Base-by-base conservation (phyloP, 2,797 vertebrate genomes). In the Dallia pectoralis region DNA sequence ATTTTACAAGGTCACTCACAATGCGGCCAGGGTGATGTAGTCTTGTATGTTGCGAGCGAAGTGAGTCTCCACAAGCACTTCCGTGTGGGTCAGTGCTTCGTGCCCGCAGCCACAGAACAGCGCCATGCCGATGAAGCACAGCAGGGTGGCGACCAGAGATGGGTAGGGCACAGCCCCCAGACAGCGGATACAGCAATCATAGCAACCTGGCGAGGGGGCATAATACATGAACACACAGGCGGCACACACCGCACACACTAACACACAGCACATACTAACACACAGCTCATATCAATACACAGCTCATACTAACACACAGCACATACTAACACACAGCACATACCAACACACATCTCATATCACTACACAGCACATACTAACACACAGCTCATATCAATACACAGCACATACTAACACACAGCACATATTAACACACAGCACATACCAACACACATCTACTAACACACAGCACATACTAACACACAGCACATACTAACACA, bases 41-140 rank as follows among this genome's bases (percentile, higher is more conserved):
- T 99, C 97, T 88, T 97, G 95, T 84, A 91, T 90, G 76, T 96
- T 95, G 86, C 96, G 96, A 84, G 96, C 95, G 88, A 99, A 99
- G 94, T 99, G 94, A 69, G 95, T 96, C 90, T 98, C 94, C 18
- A 98, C 94, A 72, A 99, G 93, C 74, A 94, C 94, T 88, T 96
- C 94, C 0, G 98, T 98, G 78, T 96, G 94, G 84, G 94, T 89
- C 82, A 99, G 92, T 4, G 97, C 98, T 90, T 98, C 95, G 0
- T 99, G 97, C 81, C 96, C 98, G 69, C 96, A 97, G 86, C 95
- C 97, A 82, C 98, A 99, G 91, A 99, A 99, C 73, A 99, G 91
- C 0, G 96, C 98, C 87, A 97, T 94, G 73, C 97, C 98, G 1
- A 95, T 92, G 88, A 97, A 99, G 91, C 94, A 97, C 85, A 99